Percentiles rank a stretch among this genome's conserved stretches.
Evolutionary conservation across 92 coral and sea anemone species (phyloP).

Genomic region (Pocillopora meandrina): DNA sequence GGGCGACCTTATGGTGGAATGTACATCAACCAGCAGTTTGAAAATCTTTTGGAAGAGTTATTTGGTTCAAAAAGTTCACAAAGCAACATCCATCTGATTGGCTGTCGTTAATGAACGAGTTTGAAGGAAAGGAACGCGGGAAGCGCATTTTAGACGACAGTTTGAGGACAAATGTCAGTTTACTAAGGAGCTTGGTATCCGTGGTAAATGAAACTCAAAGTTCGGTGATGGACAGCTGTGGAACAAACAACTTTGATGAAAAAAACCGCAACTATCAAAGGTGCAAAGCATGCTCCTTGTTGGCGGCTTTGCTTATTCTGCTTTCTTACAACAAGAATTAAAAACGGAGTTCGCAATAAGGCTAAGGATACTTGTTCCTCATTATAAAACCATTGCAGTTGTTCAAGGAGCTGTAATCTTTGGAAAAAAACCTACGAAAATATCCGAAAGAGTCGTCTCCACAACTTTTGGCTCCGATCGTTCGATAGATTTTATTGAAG

Average conservation of each 20-base stretch:
- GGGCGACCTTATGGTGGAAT: slow-evolving; percentile 24
- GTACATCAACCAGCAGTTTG: slow-evolving; percentile 14
- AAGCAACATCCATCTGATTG: slow-evolving; percentile 16
- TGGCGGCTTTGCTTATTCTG: slow-evolving; percentile 66
- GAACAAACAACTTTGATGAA: too few relatives aligned
- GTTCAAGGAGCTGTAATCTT: slow-evolving; percentile 75
- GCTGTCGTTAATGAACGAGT: slow-evolving; percentile 26
- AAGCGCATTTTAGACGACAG: slow-evolving; percentile 5
- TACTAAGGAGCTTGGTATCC: slow-evolving; percentile 18
- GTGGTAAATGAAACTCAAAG: not conserved
- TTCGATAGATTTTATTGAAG: slow-evolving; percentile 38
- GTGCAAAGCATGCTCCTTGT: slow-evolving; percentile 40
- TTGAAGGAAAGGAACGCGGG: slow-evolving; percentile 15
- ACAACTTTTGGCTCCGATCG: slow-evolving; percentile 58
- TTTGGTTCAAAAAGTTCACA: slow-evolving; percentile 6
- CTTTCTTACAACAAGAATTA: slow-evolving; percentile 51
- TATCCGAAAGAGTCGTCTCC: slow-evolving; percentile 54
- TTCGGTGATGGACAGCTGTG: not conserved
- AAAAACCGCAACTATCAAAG: slow-evolving; percentile 21
- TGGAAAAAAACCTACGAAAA: slow-evolving; percentile 59
- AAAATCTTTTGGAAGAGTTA: slow-evolving; percentile 2
- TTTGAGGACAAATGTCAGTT: not conserved
- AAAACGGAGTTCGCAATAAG: slow-evolving; percentile 31
- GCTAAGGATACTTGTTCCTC: slow-evolving; percentile 46
- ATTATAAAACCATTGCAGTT: slow-evolving; percentile 61